Evolutionary conservation across 2,888 invertebrate species (phyloP).

Genomic region (Emmelina monodactyla): DNA sequence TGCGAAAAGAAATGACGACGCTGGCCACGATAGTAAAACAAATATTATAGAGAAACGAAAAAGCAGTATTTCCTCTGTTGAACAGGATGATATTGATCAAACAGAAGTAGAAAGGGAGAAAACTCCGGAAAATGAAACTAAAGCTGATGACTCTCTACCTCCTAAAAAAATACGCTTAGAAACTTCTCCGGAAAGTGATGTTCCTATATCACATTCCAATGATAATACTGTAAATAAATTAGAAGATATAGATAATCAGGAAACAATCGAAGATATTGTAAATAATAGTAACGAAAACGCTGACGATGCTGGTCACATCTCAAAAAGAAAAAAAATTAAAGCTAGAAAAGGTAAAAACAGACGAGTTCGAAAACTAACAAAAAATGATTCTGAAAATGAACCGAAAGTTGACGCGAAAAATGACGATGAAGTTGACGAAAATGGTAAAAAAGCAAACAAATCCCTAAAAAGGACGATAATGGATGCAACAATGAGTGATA

Average conservation of each 20-base stretch:
- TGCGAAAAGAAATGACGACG: slow-evolving; percentile 29
- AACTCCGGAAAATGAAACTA: slow-evolving; percentile 34
- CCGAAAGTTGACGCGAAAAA: too few species aligned
- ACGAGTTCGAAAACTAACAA: slow-evolving; percentile 43
- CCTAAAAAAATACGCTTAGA: slow-evolving; percentile 51
- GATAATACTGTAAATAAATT: slow-evolving; percentile 24
- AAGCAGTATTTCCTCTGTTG: slow-evolving; percentile 51
- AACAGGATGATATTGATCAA: slow-evolving; percentile 34
- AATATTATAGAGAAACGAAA: slow-evolving; percentile 51
- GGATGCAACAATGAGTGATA: slow-evolving; percentile 43
- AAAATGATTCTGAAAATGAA: slow-evolving; percentile 19
- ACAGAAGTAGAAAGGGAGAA: slow-evolving; percentile 36
- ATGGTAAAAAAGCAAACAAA: slow-evolving; percentile 33
- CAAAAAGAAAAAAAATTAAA: slow-evolving; percentile 43
- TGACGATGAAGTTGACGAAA: slow-evolving; percentile 14
- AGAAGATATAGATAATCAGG: slow-evolving; percentile 28
- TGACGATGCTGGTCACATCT: slow-evolving; percentile 29
- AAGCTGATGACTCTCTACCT: slow-evolving; percentile 43
- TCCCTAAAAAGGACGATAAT: slow-evolving; percentile 44
- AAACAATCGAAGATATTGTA: slow-evolving; percentile 27
- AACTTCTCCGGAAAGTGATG: slow-evolving; percentile 39
- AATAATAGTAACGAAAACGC: slow-evolving; percentile 22
- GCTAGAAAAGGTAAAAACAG: slow-evolving; percentile 23
- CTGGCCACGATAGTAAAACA: slow-evolving; percentile 45
- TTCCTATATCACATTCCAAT: slow-evolving; percentile 45